phyloP scores from a whole-genome alignment of 2,113 vertebrate genomes.

The Motacilla tschutschensis region DNA sequence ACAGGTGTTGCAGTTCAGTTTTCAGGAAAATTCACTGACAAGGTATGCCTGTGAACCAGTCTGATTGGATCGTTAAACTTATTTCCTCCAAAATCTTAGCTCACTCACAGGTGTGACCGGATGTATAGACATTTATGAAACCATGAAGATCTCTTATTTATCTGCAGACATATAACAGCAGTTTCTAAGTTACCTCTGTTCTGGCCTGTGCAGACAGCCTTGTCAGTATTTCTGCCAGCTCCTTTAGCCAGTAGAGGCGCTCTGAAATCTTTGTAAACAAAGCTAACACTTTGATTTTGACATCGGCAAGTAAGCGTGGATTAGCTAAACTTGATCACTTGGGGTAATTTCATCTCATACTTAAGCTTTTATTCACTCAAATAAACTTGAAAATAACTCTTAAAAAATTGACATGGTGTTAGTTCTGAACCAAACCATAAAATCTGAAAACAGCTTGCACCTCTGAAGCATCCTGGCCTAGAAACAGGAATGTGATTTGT shows the following conservation, averaged over 20 bases:
- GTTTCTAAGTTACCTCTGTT: background rate
- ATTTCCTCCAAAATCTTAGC: background rate
- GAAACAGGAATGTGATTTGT: background rate
- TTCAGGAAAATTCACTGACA: background rate
- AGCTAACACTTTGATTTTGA: background rate
- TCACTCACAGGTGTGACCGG: background rate
- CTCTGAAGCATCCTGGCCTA: background rate
- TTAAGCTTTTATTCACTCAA: background rate
- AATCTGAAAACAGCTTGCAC: background rate
- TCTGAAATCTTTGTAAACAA: background rate
- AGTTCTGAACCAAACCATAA: background rate
- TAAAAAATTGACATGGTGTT: background rate
- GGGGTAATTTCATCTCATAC: background rate
- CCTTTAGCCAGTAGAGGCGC: background rate
- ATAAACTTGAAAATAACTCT: background rate
- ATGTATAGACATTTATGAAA: background rate
- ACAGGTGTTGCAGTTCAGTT: background rate
- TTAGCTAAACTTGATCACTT: background rate
- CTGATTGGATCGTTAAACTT: background rate
- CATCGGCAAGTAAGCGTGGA: background rate
- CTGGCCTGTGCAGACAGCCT: background rate
- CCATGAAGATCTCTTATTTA: background rate
- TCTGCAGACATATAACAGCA: background rate
- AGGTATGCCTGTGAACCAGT: background rate
- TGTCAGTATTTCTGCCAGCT: background rate